A percentile compares a stretch with the other conserved stretches of the same genome.
Evolutionary conservation across 1,140 invertebrate species (phyloP).

Genomic region (Lerema accius): DNA sequence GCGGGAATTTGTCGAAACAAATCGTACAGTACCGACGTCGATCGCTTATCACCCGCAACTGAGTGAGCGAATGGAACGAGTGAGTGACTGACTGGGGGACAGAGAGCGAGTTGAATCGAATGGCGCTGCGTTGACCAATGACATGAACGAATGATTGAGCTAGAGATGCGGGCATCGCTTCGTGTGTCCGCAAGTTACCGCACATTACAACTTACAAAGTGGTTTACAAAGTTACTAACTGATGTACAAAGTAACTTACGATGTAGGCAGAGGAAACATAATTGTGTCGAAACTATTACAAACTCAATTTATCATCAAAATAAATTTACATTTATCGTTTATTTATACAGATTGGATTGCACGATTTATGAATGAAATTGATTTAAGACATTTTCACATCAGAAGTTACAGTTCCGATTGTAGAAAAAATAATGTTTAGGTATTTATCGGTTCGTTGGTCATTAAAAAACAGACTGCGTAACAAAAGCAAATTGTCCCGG

Average conservation of each 20-base stretch:
- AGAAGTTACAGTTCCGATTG: too few relatives aligned
- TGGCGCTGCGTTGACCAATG: constrained; percentile 47
- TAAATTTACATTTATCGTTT: too few relatives aligned
- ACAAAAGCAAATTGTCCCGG: too few relatives aligned
- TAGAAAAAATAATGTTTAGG: too few relatives aligned
- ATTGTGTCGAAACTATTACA: background rate
- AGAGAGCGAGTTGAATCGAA: constrained; percentile 42
- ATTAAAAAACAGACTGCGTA: too few relatives aligned
- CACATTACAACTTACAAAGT: too few relatives aligned
- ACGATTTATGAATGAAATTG: too few relatives aligned
- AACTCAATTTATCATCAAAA: too few relatives aligned
- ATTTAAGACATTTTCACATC: too few relatives aligned
- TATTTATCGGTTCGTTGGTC: too few relatives aligned
- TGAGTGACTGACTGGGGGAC: constrained; percentile 46
- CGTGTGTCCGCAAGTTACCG: background rate
- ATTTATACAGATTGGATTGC: too few relatives aligned
- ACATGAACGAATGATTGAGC: constrained; percentile 40
- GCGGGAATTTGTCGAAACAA: constrained; percentile 44
- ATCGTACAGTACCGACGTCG: constrained; percentile 42
- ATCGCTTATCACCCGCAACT: constrained; percentile 70
- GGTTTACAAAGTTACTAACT: background rate
- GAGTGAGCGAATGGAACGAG: constrained; percentile 30
- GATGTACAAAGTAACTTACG: background rate
- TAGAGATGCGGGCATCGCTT: constrained; percentile 4
- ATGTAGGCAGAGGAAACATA: constrained; percentile 4